Evolutionary conservation across 2,113 vertebrate genomes (phyloP), one percentile per base, ranked within the genome.

Genomic region (Cygnus buccinator): DNA sequence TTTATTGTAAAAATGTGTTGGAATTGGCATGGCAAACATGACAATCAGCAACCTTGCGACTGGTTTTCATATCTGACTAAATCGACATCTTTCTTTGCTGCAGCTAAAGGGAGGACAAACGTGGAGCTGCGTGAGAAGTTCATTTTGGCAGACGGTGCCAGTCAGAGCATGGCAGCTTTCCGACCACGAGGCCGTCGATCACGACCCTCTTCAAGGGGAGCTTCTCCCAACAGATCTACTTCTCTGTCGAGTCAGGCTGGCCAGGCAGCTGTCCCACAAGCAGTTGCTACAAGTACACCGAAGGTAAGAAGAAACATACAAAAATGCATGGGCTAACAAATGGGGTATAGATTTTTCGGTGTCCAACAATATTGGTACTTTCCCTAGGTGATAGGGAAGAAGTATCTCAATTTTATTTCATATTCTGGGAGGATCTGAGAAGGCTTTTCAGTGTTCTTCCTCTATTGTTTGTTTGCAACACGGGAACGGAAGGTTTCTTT

Each of bases 121-220:
- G 80, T 99, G 97, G 99, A 99, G 94, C 98, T 99, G 48, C 98
- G 99, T 6, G 99, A 99, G 92, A 99, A 99, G 97, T 99, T 99
- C 97, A 99, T 99, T 88, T 95, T 99, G 91, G 99, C 99, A 7
- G 99, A 99, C 21, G 99, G 99, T 54, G 98, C 99, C 96, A 99
- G 98, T 70, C 99, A 99, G 96, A 98, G 98, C 93, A 99, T 99
- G 99, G 98, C 99, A 33, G 99, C 99, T 84, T 99, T 99, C 98
- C 98, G 99, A 86, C 99, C 99, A 44, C 97, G 99, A 89, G 99
- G 99, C 61, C 99, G 99, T 6, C 98, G 99, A 77, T 99, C 99
- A 10, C 98, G 99, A 44, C 99, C 99, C 3, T 99, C 99, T 3
- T 99, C 99, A 2, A 97, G 99, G 95, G 99, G 98, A 13, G 98